Conservation (phyloP, 1,140 invertebrate species). For the Meteorus sp. region DNA sequence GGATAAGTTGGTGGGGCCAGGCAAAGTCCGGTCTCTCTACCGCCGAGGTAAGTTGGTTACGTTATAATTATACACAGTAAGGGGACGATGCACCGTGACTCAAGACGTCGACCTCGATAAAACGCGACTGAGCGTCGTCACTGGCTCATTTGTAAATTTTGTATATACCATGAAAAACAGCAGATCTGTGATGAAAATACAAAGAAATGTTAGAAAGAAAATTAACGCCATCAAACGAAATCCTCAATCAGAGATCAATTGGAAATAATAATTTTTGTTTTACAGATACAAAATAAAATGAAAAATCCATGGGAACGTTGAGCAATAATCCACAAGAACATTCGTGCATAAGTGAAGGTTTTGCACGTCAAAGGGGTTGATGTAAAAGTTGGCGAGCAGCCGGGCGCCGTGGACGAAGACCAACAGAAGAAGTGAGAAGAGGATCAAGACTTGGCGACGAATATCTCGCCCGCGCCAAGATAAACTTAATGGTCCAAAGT, state of each 20-base stretch:
- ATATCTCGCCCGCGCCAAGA: conserved; percentile 40
- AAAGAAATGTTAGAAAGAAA: no score
- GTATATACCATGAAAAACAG: no score
- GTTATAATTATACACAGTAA: conserved; percentile 28
- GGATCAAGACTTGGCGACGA: conserved; percentile 35
- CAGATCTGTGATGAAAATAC: no score
- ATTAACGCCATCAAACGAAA: no score
- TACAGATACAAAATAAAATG: no score
- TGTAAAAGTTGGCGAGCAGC: conserved; percentile 31
- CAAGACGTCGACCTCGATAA: conserved; percentile 29
- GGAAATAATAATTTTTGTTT: no score
- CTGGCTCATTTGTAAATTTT: neutral
- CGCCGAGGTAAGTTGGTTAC: conserved; percentile 27
- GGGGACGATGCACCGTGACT: conserved; percentile 29
- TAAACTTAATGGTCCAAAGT: conserved; percentile 52
- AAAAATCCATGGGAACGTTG: no score
- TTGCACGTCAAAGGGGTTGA: conserved; percentile 10
- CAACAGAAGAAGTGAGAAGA: no score
- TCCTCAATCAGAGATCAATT: no score
- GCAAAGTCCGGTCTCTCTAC: conserved; percentile 4
- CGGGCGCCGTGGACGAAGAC: conserved; percentile 4
- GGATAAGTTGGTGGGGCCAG: neutral
- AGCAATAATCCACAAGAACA: no score
- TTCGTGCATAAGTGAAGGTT: neutral
- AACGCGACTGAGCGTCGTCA: conserved; percentile 13